Base-by-base conservation (phyloP, 2,113 vertebrate genomes). In the Poecilia latipinna region DNA sequence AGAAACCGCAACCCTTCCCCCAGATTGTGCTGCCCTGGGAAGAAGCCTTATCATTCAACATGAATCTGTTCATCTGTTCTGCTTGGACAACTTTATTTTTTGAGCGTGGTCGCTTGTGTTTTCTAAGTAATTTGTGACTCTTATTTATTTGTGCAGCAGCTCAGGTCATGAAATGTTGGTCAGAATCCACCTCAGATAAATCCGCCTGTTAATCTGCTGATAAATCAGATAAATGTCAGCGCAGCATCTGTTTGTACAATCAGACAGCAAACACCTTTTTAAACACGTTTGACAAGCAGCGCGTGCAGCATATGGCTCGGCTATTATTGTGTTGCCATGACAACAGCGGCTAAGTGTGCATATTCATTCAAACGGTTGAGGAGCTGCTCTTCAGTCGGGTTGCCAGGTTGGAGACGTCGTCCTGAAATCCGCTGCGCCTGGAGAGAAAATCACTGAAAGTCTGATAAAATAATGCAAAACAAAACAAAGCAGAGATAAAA, bases 291-390 rank as follows among this genome's bases (percentile, higher is more conserved):
- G 31, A 5, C 31, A 33, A 54, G 29, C 51, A 32, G 26, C 26
- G 8, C 4, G 11, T 29, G 28, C 31, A 70, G 48, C 48, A 60
- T 57, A 60, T 60, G 68, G 48, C 26, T 35, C 29, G 10, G 42
- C 66, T 68, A 28, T 68, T 51, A 54, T 32, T 68, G 42, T 12
- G 51, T 70, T 57, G 48, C 48, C 68, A 70, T 70, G 68, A 35
- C 68, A 70, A 70, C 66, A 31, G 28, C 51, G 35, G 48, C 51
- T 35, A 35, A 60, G 68, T 6, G 51, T 26, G 68, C 22, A 7
- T 3, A 26, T 35, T 60, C 48, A 69, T 35, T 54, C 24, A 60
- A 70, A 70, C n/a, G 22, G 13, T 54, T 70, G 22, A 35, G 33
- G 22, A n/a, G 51, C 37, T 31, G 65, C 2, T 63, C 28, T 29